Conservation (phyloP, 2,888 invertebrate genomes). For the Drosophila stalkeri region DNA sequence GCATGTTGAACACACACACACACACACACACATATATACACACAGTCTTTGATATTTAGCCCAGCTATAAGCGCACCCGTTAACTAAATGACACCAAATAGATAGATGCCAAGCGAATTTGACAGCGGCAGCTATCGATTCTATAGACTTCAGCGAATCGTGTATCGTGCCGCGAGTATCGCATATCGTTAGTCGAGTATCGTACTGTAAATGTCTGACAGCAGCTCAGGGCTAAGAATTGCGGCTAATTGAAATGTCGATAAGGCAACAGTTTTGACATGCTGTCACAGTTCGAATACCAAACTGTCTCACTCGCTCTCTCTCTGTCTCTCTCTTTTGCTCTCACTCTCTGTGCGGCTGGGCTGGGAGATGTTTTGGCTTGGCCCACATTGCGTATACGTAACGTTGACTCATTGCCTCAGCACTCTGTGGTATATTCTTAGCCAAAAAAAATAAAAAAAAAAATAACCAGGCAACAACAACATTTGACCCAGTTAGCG, state of each 20-base stretch:
- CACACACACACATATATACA: slow-evolving; percentile 7
- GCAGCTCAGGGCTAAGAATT: slow-evolving; percentile 65
- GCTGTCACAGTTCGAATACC: slow-evolving; percentile 56
- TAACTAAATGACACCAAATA: slow-evolving; percentile 60
- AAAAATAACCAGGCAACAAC: slow-evolving; percentile 22
- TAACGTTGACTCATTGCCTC: slow-evolving; percentile 67
- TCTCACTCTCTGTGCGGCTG: background rate
- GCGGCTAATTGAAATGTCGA: slow-evolving; percentile 80
- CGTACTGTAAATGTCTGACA: slow-evolving; percentile 40
- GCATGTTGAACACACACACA: slow-evolving; percentile 25
- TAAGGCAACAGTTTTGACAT: slow-evolving; percentile 77
- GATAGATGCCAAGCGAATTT: slow-evolving; percentile 79
- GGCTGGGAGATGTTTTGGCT: slow-evolving; percentile 55
- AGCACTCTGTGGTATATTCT: slow-evolving; percentile 37
- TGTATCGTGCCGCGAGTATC: slow-evolving; percentile 25
- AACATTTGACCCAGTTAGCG: slow-evolving; percentile 70
- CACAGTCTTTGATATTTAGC: slow-evolving; percentile 62
- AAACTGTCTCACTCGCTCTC: slow-evolving; percentile 17
- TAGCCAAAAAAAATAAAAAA: slow-evolving; percentile 30
- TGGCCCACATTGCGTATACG: slow-evolving; percentile 76
- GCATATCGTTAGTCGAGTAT: slow-evolving; percentile 20
- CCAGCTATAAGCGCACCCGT: slow-evolving; percentile 35
- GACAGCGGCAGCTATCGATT: slow-evolving; percentile 73
- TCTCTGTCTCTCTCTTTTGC: slow-evolving; percentile 2
- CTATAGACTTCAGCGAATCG: slow-evolving; percentile 25